Conservation (phyloP, 2,888 invertebrate species). For the Drosophila multiciliata region DNA sequence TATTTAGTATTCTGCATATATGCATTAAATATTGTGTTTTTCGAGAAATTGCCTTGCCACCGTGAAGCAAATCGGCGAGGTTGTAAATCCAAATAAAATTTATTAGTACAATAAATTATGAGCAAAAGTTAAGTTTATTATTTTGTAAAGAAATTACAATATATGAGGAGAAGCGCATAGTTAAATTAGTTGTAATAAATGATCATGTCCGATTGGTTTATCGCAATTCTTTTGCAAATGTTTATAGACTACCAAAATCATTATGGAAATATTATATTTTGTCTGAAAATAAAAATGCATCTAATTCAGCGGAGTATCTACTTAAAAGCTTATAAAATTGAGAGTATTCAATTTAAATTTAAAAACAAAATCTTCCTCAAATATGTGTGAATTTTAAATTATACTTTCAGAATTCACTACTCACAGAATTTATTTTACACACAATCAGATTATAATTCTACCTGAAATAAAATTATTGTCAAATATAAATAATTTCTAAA, state of each 20-base stretch:
- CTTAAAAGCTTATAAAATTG: neutral
- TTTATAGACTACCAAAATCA: neutral
- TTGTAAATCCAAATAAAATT: constrained; percentile 33
- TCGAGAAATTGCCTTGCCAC: constrained; percentile 9
- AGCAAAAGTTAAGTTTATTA: neutral
- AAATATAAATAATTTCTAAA: no score
- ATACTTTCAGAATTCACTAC: no score
- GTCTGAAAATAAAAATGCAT: neutral
- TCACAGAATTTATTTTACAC: no score
- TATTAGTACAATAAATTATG: constrained; percentile 16
- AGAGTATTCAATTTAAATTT: neutral
- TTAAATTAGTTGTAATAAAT: constrained; percentile 6
- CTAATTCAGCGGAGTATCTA: neutral
- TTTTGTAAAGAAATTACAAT: neutral
- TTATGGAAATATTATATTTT: neutral
- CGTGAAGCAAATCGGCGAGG: constrained; percentile 22
- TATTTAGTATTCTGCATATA: constrained; percentile 10
- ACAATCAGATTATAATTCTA: neutral
- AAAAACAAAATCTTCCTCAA: neutral
- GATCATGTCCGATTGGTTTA: neutral
- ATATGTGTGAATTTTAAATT: neutral
- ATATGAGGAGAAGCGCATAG: neutral
- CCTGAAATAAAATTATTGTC: no score
- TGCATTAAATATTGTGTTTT: constrained; percentile 13
- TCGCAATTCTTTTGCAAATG: neutral